These are phyloP conservation scores for Megalonaias nervosa DNA, from an alignment of 1,140 invertebrate genomes.

Conservation along the genomic window DNA sequence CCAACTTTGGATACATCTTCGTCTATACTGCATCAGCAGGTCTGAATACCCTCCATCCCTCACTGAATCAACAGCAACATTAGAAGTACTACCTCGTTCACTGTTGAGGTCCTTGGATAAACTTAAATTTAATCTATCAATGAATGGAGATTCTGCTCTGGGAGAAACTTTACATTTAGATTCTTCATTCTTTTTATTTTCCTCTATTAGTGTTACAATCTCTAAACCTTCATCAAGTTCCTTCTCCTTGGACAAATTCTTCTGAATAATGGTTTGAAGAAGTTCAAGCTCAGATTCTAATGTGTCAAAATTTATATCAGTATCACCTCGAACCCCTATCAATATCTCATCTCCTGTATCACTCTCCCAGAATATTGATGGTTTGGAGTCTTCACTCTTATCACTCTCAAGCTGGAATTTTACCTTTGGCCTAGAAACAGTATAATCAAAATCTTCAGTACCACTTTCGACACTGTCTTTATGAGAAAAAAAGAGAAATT, in stretches of 20 bases:
- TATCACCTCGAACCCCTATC: background rate
- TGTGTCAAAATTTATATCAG: conserved; percentile 22
- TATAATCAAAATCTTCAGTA: background rate
- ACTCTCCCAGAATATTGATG: conserved; percentile 23
- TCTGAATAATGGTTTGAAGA: conserved; percentile 18
- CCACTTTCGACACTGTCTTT: background rate
- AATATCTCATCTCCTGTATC: conserved; percentile 16
- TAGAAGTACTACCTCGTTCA: no score
- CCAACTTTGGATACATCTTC: conserved; percentile 24
- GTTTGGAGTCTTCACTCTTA: conserved; percentile 17
- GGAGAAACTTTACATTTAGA: conserved; percentile 1
- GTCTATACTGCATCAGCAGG: conserved; percentile 24
- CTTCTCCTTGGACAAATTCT: background rate
- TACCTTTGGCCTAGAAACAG: conserved; percentile 19
- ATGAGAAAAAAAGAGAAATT: conserved; percentile 12
- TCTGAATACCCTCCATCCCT: conserved; percentile 29
- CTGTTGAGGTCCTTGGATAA: no score
- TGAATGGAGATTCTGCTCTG: no score
- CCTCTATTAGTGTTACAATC: background rate
- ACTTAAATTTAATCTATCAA: no score
- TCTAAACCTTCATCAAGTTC: background rate
- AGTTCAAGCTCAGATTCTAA: conserved; percentile 26
- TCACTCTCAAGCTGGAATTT: conserved; percentile 30
- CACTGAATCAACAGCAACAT: conserved; percentile 10
- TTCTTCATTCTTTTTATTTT: conserved; percentile 3